Percentiles rank a stretch among this genome's conserved stretches.
Evolutionary conservation across 2,797 vertebrate species (phyloP).

Genomic region (Choloepus didactylus): DNA sequence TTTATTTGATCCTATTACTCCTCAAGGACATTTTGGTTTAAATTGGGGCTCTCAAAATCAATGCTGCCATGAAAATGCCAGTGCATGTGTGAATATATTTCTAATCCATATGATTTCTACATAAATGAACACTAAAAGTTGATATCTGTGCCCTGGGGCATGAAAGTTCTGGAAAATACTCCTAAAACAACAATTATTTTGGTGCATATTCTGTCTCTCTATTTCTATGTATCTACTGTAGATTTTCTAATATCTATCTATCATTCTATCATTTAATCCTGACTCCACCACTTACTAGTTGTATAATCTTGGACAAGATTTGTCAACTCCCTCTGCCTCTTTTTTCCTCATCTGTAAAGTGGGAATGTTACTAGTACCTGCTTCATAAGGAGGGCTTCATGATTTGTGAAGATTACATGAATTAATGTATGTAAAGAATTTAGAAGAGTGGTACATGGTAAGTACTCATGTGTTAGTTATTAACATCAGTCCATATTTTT

Average conservation of each 20-base stretch:
- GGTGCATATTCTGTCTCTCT: neutral
- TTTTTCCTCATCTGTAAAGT: neutral
- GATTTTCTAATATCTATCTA: neutral
- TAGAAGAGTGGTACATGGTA: neutral
- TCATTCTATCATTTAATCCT: neutral
- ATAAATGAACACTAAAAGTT: conserved; percentile 2
- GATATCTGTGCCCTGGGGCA: neutral
- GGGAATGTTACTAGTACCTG: neutral
- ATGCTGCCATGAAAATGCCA: neutral
- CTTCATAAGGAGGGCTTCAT: neutral
- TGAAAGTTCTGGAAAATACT: neutral
- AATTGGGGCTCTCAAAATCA: neutral
- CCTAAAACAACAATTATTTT: neutral
- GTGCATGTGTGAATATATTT: neutral
- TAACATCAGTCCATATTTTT: neutral
- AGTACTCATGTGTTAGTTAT: neutral
- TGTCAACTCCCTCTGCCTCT: neutral
- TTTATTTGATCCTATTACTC: neutral
- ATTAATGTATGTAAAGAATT: neutral
- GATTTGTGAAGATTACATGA: neutral
- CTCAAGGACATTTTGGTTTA: neutral
- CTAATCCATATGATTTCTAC: neutral
- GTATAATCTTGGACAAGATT: neutral
- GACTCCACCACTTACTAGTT: neutral
- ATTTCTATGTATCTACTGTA: neutral